These are phyloP conservation scores for Acanthosepion lycidas DNA, from an alignment of 2,888 invertebrate species.

Conservation along the genomic window DNA sequence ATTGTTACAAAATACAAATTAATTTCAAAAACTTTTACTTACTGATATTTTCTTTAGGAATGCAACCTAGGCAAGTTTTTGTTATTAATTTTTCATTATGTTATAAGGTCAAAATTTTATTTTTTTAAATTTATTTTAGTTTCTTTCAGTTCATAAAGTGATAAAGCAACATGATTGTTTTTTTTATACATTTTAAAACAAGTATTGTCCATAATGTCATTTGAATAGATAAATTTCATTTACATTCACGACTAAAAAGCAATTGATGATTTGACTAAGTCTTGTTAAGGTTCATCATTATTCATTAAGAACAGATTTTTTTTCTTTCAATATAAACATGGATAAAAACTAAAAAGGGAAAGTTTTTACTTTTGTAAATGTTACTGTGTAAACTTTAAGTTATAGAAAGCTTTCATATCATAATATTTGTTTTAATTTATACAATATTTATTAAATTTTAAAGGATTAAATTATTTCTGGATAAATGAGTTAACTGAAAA, in stretches of 20 bases:
- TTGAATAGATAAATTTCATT: neutral
- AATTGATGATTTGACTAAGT: neutral
- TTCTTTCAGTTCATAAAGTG: neutral
- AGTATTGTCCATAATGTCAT: neutral
- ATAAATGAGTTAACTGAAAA: neutral
- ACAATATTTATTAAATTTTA: neutral
- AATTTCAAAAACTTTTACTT: too few relatives aligned
- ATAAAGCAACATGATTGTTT: neutral
- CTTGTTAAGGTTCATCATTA: too few relatives aligned
- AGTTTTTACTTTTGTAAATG: too few relatives aligned
- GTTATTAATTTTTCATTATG: too few relatives aligned
- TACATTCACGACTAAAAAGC: neutral
- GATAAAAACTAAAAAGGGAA: too few relatives aligned
- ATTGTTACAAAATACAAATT: too few relatives aligned
- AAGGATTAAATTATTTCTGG: neutral
- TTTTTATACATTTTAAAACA: neutral
- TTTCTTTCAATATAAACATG: too few relatives aligned
- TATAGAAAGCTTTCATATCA: neutral
- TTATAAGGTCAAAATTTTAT: too few relatives aligned
- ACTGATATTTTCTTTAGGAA: too few relatives aligned
- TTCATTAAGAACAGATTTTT: too few relatives aligned
- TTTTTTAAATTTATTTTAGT: too few relatives aligned
- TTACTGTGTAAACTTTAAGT: neutral
- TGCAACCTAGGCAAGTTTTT: too few relatives aligned
- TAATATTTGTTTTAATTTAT: neutral